Evolutionary conservation across 2,113 vertebrate genomes (phyloP), one percentile per base, ranked within the genome.

Genomic region (Pseudopodoces humilis): DNA sequence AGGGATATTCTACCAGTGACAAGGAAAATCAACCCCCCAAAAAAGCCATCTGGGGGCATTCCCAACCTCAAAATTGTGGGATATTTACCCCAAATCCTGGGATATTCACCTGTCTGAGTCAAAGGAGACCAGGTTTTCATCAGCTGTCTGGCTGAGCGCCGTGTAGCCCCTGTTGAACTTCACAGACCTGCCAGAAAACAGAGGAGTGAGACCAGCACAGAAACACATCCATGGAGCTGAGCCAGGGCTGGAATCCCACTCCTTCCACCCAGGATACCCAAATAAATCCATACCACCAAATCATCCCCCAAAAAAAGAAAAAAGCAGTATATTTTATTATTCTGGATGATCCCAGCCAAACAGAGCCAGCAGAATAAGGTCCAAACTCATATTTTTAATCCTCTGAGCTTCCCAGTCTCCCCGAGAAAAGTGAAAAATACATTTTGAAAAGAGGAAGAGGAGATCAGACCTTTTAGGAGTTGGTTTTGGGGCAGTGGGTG

Each of bases 81-180:
- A 14, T 84, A 39, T n/a, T 79, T 12, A 8, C 30, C 23, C 50
- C n/a, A 33, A 56, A 55, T 30, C 50, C 94, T 70, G 71, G 43
- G 31, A 33, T 56, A 83, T 43, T 97, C 93, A 99, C 99, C 99
- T 99, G 98, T 99, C 99, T 11, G 99, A 99, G 92, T 99, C 98
- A 4, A 99, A 96, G 37, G 98, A 98, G 74, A 99, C 98, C 93
- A 99, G 96, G 62, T 97, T 98, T 71, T 99, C 99, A 63, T 99
- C 99, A 9, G 97, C 97, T 7, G 96, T 98, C 97, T 99, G 99
- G 97, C 98, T 99, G 92, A 99, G 96, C 1, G 98, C 98, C 0
- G 98, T 92, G 46, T 99, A 99, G 83, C 99, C 99, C 96, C 98
- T 99, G 97, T 99, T 99, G 78, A 98, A 99, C 96, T 99, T 99